Conservation (phyloP, 1,140 invertebrate species). For the Thaumatotibia leucotreta region DNA sequence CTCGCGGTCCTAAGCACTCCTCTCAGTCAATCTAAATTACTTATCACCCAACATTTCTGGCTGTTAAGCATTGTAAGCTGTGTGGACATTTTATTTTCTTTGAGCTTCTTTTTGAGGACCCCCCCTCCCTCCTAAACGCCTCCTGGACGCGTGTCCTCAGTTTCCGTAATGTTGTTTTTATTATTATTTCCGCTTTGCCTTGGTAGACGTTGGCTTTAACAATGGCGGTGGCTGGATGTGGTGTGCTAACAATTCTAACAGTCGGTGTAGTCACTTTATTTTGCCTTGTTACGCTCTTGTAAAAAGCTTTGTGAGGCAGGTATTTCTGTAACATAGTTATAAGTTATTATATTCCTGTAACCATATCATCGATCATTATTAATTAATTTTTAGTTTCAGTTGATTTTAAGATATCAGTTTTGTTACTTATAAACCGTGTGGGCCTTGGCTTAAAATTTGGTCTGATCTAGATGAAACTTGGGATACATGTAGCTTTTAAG, state of each 20-base stretch:
- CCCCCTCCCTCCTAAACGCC: slow-evolving; percentile 47
- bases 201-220: slow-evolving; percentile 73
- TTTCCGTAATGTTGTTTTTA: slow-evolving; percentile 71
- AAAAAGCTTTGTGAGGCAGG: slow-evolving; percentile 41
- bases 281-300: slow-evolving; percentile 55
- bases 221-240: slow-evolving; percentile 64
- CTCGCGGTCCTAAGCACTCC: slow-evolving; percentile 45
- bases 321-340: slow-evolving; percentile 32
- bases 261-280: slow-evolving; percentile 43
- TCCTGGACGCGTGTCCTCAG: slow-evolving; percentile 71
- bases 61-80: slow-evolving; percentile 67
- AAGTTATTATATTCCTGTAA: slow-evolving; percentile 2
- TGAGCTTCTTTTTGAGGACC: slow-evolving; percentile 51
- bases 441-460: background rate
- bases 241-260: slow-evolving; percentile 75
- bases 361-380: background rate
- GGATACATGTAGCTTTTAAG: background rate
- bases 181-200: slow-evolving; percentile 73
- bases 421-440: background rate
- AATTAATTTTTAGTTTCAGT: background rate
- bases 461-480: background rate
- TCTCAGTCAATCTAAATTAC: slow-evolving; percentile 39
- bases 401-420: background rate
- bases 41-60: slow-evolving; percentile 63
- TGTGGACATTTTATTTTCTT: slow-evolving; percentile 68